phyloP scores from a whole-genome alignment of 2,797 vertebrate species.

The Falco rusticolus region DNA sequence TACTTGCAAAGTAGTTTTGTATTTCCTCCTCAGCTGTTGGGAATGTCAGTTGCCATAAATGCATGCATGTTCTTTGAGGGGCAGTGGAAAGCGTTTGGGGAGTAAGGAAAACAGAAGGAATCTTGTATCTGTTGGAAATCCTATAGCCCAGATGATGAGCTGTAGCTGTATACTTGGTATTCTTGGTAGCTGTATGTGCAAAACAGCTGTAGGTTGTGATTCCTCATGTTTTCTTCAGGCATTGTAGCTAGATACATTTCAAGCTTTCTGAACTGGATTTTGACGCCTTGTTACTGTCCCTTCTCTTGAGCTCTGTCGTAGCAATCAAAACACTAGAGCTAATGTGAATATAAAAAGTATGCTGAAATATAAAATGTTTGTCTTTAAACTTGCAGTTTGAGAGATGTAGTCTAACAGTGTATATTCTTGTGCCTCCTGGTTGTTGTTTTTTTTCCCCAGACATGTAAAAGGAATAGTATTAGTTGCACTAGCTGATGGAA shows the following conservation, averaged over 20 bases:
- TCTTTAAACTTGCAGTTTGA: background rate
- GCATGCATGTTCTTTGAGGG: background rate
- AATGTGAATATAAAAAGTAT: background rate
- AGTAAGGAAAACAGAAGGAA: background rate
- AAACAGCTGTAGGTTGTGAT: background rate
- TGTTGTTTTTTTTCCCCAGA: slow-evolving; percentile 73
- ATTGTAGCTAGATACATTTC: background rate
- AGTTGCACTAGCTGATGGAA: slow-evolving; percentile 94
- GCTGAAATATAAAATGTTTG: background rate
- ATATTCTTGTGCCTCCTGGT: slow-evolving; percentile 8
- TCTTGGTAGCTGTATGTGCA: background rate
- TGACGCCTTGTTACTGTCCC: background rate
- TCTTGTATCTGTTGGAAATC: background rate
- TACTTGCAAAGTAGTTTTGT: background rate
- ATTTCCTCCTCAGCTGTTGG: background rate
- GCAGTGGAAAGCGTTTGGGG: background rate
- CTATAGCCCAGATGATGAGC: background rate
- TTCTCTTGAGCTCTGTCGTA: background rate
- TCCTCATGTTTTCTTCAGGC: background rate
- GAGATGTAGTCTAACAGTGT: background rate
- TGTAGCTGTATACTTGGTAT: background rate
- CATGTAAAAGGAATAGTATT: slow-evolving; percentile 97
- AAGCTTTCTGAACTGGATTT: slow-evolving; percentile 2
- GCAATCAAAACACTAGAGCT: background rate
- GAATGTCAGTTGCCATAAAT: background rate